Conservation (phyloP, 2,888 invertebrate species). For the Drosophila prolongata region DNA sequence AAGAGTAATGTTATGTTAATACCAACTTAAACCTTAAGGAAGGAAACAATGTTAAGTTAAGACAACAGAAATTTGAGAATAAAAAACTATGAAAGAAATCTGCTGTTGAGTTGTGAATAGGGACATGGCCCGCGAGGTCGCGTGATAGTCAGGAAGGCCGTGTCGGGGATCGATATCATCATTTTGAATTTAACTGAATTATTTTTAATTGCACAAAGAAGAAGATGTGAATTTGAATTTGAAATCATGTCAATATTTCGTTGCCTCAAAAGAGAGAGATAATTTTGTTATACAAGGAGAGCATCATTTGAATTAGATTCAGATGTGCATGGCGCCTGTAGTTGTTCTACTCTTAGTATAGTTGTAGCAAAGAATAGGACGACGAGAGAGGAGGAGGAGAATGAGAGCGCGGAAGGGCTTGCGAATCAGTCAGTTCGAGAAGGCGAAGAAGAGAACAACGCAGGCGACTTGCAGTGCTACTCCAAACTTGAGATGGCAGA, state of each 20-base stretch:
- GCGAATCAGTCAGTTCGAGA: not conserved
- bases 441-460: not conserved
- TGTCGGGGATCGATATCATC: no score
- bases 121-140: not conserved
- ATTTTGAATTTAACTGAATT: no score
- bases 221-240: not conserved
- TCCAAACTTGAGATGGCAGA: no score
- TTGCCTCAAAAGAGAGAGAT: not conserved
- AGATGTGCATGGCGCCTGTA: slow-evolving; percentile 1
- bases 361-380: no score
- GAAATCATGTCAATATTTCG: not conserved
- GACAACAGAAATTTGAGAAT: not conserved
- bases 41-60: not conserved
- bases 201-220: not conserved
- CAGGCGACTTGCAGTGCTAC: not conserved
- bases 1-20: not conserved
- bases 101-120: not conserved
- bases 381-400: no score
- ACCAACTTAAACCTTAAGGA: not conserved
- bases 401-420: no score
- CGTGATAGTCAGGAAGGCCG: no score
- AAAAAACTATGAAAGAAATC: not conserved
- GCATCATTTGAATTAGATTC: not conserved
- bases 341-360: not conserved
- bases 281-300: not conserved